Base-by-base conservation (phyloP, 2,888 invertebrate species). In the Lordiphosa andalusiaca region DNA sequence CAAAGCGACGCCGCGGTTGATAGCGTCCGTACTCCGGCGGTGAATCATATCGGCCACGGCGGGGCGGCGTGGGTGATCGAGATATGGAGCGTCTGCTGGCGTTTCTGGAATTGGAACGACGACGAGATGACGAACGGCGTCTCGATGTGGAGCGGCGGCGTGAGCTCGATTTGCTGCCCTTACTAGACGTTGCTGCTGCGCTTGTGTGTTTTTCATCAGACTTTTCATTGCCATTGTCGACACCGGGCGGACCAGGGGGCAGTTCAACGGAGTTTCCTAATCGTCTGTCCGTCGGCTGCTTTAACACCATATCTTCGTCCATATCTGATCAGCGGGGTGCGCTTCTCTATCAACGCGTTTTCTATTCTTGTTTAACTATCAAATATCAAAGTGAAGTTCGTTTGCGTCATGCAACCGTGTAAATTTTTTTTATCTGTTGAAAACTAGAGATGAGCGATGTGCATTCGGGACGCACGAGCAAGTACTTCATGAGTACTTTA, bases 211-310 rank as follows among this genome's bases (percentile, higher is more conserved):
- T 10, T 4, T 61, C 69, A 40, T 76, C 78, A 49, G 42, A 61
- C 56, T 77, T 81, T 59, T 73, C 81, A 52, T 59, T 76, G 33
- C 61, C 69, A 69, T 87, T 69, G 16, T 89, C 89, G 5, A 85
- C 87, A 33, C 89, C 89, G 51, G 89, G 89, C 12, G 89, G 88
- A 4, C 88, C 88, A 5, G 83, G 76, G 5, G 83, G 86, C 53
- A 87, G 57, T 16, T 85, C 71, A 9, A 72, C 80, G 6, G 75
- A 71, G 12, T 72, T 84, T 2, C 80, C 86, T 40, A 88, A 63
- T 2, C 87, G 87, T 7, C 86, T 77, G 47, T 88, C 89, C 3
- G 73, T 49, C 5, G 83, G 81, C 54, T 86, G 87, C 61, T 85
- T 86, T 10, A 86, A 59, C 49, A 75, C 75, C 42, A 82, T 69